Evolutionary conservation across 2,113 vertebrate genomes (phyloP).

Genomic region (Bubo bubo): DNA sequence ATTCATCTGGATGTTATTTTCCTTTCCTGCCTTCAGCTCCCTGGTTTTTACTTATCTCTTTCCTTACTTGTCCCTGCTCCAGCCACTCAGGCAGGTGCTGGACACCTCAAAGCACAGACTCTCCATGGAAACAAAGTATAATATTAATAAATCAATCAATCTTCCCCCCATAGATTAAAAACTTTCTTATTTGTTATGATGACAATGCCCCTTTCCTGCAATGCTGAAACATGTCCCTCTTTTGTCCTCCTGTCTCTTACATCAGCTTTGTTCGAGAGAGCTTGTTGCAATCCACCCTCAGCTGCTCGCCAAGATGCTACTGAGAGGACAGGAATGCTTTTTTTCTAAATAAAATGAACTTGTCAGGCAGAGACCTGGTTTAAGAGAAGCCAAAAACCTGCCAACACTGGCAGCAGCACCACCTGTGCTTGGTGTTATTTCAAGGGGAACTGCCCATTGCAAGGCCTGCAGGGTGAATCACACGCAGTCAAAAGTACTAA

Average conservation of each 20-base stretch:
- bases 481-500: background rate
- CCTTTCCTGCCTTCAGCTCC: background rate
- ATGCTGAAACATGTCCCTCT: background rate
- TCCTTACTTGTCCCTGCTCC: background rate
- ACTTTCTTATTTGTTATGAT: background rate
- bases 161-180: background rate
- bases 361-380: background rate
- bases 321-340: background rate
- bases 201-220: background rate
- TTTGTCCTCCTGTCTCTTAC: background rate
- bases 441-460: background rate
- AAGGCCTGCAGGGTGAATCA: background rate
- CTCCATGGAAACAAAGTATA: background rate
- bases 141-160: background rate
- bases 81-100: background rate
- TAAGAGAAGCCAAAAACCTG: background rate
- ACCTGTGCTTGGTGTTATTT: accelerated
- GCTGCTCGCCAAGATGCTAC: background rate
- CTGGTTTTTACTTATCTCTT: background rate
- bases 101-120: background rate
- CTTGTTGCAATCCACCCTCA: background rate
- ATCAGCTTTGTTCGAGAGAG: background rate
- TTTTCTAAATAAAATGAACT: background rate
- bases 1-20: background rate
- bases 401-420: background rate